Percentiles rank a stretch among this genome's conserved stretches.
Conservation (phyloP, 2,113 vertebrate genomes). For the Archocentrus centrarchus region DNA sequence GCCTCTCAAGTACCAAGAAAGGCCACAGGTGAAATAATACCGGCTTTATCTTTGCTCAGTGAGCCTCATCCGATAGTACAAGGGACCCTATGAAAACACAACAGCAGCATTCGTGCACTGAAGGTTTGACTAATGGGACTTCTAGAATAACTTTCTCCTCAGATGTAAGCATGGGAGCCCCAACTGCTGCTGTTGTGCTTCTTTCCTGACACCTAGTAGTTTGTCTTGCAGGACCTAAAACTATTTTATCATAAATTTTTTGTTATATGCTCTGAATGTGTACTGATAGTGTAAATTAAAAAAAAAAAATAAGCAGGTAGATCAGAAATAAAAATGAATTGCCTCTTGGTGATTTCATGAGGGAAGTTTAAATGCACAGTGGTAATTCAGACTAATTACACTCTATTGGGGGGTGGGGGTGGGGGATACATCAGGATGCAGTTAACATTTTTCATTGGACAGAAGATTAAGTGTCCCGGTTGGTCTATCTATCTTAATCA, state of each 20-base stretch:
- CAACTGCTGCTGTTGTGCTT: background rate
- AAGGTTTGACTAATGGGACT: conserved; percentile 71
- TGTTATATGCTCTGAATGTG: background rate
- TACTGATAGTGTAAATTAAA: background rate
- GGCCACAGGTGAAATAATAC: conserved; percentile 71
- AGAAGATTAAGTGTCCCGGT: conserved; percentile 71
- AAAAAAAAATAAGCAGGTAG: background rate
- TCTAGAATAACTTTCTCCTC: conserved; percentile 54
- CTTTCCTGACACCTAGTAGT: background rate
- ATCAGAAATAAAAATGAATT: conserved; percentile 41
- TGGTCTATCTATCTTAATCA: conserved; percentile 80
- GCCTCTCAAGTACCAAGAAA: conserved; percentile 55
- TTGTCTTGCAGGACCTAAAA: background rate
- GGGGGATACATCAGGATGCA: conserved; percentile 76
- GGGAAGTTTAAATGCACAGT: conserved; percentile 48
- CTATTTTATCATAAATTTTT: background rate
- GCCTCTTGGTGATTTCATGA: conserved; percentile 29
- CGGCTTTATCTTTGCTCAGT: conserved; percentile 70
- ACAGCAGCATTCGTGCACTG: conserved; percentile 40
- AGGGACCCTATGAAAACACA: conserved; percentile 73
- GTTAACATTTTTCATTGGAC: conserved; percentile 80
- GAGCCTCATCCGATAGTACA: conserved; percentile 67
- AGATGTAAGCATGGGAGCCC: conserved; percentile 18
- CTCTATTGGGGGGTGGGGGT: conserved; percentile 17
- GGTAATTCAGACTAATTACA: conserved; percentile 70